Base-by-base conservation (phyloP, 2,888 invertebrate genomes). In the Dendrolimus pini region DNA sequence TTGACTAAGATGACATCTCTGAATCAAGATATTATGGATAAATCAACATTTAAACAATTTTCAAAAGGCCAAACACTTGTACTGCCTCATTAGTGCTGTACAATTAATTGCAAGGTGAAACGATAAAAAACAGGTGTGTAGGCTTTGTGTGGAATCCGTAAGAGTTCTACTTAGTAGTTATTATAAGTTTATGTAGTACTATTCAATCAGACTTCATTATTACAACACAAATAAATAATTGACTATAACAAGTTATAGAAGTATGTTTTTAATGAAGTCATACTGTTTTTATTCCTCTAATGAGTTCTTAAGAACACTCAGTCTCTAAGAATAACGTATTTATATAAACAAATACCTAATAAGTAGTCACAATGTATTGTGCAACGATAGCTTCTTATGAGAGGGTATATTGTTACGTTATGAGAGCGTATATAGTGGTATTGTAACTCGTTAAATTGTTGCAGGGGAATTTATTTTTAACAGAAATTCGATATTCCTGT, bases 21-120 rank as follows among this genome's bases (percentile, higher is more conserved):
- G 30, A 6, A 6, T 30, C 30, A 30, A 30, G 30, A 30, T 30
- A 30, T 30, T 30, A 30, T 30, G 30, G 30, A 30, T 6, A 30
- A 30, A 30, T 30, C 30, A 30, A 47, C 47, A 47, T 10, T 47
- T 47, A 47, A 47, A 47, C 47, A 12, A 3, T 47, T 47, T 47
- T 47, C 30, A 47, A 47, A 9, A 47, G 47, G 3, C 12, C 9
- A 47, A 47, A 47, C 47, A 30, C 30, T 30, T 12, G 47, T 47
- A 9, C 12, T 47, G 47, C 9, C 47, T 47, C 47, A 47, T 47
- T 47, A 47, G 18, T 14, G 9, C 3, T 54, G 18, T 18, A 54
- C 18, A 54, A 54, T 52, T 55, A 57, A 12, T 54, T 57, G 30
- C 54, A 54, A 54, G n/a, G 54, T 13, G 12, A 52, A 52, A 52